Base-by-base conservation (phyloP, 23 tunicate genomes). In the Oikopleura dioica region DNA sequence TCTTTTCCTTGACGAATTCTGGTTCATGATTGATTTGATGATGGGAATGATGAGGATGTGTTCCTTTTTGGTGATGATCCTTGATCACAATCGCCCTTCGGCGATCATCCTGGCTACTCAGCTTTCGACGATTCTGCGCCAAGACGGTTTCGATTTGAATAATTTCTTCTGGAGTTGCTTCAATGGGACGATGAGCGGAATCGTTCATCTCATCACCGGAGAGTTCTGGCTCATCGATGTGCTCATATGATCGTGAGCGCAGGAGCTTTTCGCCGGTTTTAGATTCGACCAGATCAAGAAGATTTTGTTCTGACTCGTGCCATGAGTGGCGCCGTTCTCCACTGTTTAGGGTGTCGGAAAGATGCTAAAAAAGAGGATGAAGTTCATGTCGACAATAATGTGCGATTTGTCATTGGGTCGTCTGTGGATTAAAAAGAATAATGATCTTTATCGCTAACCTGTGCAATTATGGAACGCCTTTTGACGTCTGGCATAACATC, bases 231-330 rank as follows among this genome's bases (percentile, higher is more conserved):
- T 63, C 72, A 63, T 63, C 72, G 2, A 63, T 63, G 33, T 63
- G 72, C 26, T 63, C 72, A 28, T 63, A 63, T 16, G 72, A 63
- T 16, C 72, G 30, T 2, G 72, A 63, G 72, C 72, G 72, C 2
- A 31, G 72, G 2, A 63, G 16, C 4, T 12, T 12, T 63, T 23
- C 29, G 30, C 30, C 29, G 33, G 4, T 28, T n/a, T n/a, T n/a
- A n/a, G n/a, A n/a, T 12, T 63, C 72, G 72, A 28, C 33, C 30
- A 16, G 26, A 16, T 63, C 72, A 12, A 63, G 26, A 44, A 44
- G 55, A 63, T 63, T 63, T 63, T 63, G 72, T 28, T 63, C 72
- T 2, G 72, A 63, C 26, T 63, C 72, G 72, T 63, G 72, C 72
- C 72, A 63, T 16, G 72, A 63, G 26, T 63, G 72, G 26, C 72